These are phyloP conservation scores for Drosophila siamana DNA, from an alignment of 2,888 invertebrate species.

Conservation along the genomic window DNA sequence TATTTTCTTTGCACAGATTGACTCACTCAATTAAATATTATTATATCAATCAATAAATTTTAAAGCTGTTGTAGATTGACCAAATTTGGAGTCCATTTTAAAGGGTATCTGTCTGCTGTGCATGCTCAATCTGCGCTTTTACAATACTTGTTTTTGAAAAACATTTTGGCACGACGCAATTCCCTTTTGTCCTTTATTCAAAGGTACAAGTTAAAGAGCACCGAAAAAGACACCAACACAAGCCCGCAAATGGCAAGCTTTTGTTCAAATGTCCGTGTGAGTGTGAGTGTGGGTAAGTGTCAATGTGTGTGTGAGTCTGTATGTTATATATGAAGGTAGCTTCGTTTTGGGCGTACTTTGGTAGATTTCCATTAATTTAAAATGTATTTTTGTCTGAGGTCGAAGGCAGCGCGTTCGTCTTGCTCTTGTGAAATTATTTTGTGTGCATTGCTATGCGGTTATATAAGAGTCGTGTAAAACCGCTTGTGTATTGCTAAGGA, in stretches of 20 bases:
- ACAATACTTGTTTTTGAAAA: slow-evolving; percentile 43
- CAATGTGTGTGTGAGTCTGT: slow-evolving; percentile 13
- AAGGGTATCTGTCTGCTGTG: slow-evolving; percentile 34
- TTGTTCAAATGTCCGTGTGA: slow-evolving; percentile 11
- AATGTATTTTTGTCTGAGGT: slow-evolving; percentile 48
- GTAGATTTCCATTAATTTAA: slow-evolving; percentile 77
- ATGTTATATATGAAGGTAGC: slow-evolving; percentile 17
- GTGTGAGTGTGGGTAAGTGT: slow-evolving; percentile 23
- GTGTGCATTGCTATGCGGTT: slow-evolving; percentile 12
- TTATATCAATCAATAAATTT: no score
- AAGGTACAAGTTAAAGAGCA: slow-evolving; percentile 42
- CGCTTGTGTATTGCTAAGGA: background rate
- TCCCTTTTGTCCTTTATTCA: slow-evolving; percentile 64
- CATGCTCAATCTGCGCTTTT: no score
- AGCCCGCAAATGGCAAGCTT: slow-evolving; percentile 53
- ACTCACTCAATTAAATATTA: no score
- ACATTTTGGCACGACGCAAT: slow-evolving; percentile 74
- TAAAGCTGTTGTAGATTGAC: no score
- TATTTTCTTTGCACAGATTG: no score
- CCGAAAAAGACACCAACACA: slow-evolving; percentile 45
- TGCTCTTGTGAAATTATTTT: slow-evolving; percentile 13
- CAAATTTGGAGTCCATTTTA: no score
- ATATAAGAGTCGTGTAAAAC: slow-evolving; percentile 16
- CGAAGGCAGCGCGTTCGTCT: slow-evolving; percentile 14
- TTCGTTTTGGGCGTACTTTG: slow-evolving; percentile 28